Conservation (phyloP, 2,113 vertebrate genomes). For the Pelmatolapia mariae region DNA sequence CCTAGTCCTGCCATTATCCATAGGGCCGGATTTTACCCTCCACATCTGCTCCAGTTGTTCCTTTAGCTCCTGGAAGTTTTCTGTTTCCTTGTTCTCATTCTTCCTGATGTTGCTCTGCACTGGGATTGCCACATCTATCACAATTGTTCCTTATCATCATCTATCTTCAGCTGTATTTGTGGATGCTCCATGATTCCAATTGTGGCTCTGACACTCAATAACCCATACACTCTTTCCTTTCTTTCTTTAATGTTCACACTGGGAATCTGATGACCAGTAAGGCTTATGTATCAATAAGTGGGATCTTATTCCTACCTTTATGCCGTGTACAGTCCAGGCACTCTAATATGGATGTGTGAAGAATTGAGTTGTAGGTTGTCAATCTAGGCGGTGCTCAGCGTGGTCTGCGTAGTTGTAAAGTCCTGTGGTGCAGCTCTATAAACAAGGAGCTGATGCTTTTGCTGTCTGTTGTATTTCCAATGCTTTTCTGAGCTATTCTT, state of each 20-base stretch:
- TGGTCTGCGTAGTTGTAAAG: not conserved
- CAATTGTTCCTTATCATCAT: not conserved
- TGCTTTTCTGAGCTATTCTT: no score
- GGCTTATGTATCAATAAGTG: not conserved
- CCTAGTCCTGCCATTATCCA: not conserved
- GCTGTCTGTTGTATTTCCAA: no score
- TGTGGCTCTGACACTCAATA: not conserved
- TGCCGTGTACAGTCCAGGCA: not conserved
- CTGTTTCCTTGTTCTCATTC: not conserved
- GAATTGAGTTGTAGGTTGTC: not conserved
- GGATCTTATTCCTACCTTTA: not conserved
- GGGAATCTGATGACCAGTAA: not conserved
- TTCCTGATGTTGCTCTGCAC: not conserved
- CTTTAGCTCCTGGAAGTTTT: not conserved
- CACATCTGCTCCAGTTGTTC: not conserved
- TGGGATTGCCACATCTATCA: not conserved
- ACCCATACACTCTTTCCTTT: not conserved
- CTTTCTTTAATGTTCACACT: not conserved
- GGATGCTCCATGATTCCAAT: not conserved
- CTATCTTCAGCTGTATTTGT: not conserved
- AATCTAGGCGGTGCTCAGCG: fast-evolving
- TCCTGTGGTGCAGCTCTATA: no score
- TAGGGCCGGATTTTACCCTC: not conserved
- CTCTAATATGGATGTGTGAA: not conserved
- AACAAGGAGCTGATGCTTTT: no score